A percentile compares a stretch with the other conserved stretches of the same genome.
These are phyloP conservation scores for Leptonema lineaticorne DNA, from an alignment of 1,140 invertebrate genomes.

Conservation along the genomic window DNA sequence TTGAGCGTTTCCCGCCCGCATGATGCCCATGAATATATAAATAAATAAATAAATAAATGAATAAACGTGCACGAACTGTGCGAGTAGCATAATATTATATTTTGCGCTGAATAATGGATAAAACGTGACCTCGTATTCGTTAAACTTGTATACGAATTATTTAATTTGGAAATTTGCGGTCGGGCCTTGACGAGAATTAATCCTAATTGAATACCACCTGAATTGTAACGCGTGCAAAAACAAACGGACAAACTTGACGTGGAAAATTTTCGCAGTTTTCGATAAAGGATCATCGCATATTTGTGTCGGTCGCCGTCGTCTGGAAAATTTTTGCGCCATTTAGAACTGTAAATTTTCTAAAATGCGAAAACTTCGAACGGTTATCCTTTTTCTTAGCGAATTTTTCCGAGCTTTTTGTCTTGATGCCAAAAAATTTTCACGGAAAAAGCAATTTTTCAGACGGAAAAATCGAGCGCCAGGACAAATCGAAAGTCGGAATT, in stretches of 20 bases:
- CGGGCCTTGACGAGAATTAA: neutral
- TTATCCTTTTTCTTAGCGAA: neutral
- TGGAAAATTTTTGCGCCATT: too few species aligned
- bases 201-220: slow-evolving; percentile 1
- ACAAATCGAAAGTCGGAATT: too few species aligned
- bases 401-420: neutral
- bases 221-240: neutral
- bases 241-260: too few species aligned
- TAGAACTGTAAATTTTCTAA: slow-evolving; percentile 1
- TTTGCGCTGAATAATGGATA: neutral
- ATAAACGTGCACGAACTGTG: too few species aligned
- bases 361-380: neutral
- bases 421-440: neutral
- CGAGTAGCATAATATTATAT: too few species aligned
- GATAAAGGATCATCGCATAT: too few species aligned
- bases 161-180: neutral
- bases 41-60: too few species aligned
- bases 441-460: neutral
- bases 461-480: too few species aligned
- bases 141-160: neutral
- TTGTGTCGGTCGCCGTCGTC: too few species aligned
- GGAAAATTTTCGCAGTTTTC: too few species aligned
- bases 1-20: too few species aligned
- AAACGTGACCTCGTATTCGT: neutral
- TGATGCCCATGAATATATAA: too few species aligned